phyloP scores from a whole-genome alignment of 2,888 invertebrate species.

The Tillus elongatus region DNA sequence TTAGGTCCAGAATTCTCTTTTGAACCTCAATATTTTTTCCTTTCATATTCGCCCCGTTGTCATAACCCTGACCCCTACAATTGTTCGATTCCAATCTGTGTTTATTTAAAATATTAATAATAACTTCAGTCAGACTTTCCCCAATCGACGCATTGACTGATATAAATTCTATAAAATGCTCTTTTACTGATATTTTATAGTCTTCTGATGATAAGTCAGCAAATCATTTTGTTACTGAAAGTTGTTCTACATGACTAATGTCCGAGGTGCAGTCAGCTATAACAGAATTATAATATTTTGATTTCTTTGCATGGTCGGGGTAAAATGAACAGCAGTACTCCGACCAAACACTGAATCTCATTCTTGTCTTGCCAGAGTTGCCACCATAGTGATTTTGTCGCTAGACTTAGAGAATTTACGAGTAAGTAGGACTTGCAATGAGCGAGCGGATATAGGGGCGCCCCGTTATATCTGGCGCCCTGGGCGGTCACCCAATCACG shows the following conservation, averaged over 20 bases:
- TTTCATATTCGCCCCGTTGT: conserved; percentile 33
- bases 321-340: too few species aligned
- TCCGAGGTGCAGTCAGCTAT: conserved; percentile 24
- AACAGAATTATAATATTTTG: conserved; percentile 26
- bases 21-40: conserved; percentile 31
- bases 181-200: conserved; percentile 19
- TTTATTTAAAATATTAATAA: conserved; percentile 26
- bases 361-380: too few species aligned
- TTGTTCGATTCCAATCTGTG: conserved; percentile 24
- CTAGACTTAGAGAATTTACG: too few species aligned
- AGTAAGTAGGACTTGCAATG: too few species aligned
- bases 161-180: too few species aligned
- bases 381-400: too few species aligned
- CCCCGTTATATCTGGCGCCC: too few species aligned
- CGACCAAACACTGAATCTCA: too few species aligned
- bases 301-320: conserved; percentile 19
- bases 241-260: conserved; percentile 27
- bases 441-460: too few species aligned
- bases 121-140: conserved; percentile 23
- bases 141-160: conserved; percentile 15
- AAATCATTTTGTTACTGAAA: conserved; percentile 26
- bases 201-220: conserved; percentile 18
- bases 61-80: conserved; percentile 32
- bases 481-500: too few species aligned
- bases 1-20: conserved; percentile 26